Base-by-base conservation (phyloP, 2,888 invertebrate species). In the Spilosoma lubricipeda region DNA sequence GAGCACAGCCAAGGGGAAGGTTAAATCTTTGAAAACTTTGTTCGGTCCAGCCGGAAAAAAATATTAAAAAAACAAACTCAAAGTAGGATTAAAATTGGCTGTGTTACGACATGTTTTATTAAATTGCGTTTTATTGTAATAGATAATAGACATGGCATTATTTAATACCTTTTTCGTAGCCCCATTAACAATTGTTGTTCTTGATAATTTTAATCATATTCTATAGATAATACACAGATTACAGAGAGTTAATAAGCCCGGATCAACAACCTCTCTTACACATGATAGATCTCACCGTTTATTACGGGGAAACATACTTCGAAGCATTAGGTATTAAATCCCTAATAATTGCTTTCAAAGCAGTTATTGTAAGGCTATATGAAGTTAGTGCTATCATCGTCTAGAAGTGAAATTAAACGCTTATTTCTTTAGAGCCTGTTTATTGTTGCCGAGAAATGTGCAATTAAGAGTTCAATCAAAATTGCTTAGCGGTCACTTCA, bases 401-500 rank as follows among this genome's bases (percentile, higher is more conserved):
- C 23, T 56, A 63, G 59, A 63, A 4, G 27, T 30, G 27, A 59
- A 63, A 63, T 30, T 13, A 63, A 63, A 36, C n/a, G 68, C 15
- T 69, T 8, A 52, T 33, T 4, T 52, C 45, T 13, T 30, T 20
- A 56, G 18, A 69, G 56, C 5, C 13, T 20, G 63, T 63, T 63
- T 63, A 70, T 59, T 39, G 70, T 20, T 39, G 30, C 11, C 13
- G 52, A 23, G 59, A 27, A 42, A 42, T 70, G 20, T 20, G 59
- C 39, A 70, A 59, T 70, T 42, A 70, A 63, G 27, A 27, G 27
- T 70, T 70, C 63, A 63, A 70, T 70, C 42, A 30, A 63, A 20
- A 63, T 42, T 70, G 36, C 27, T 13, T 59, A 1, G n/a, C 27
- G 9, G 3, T 39, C 36, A 39, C 4, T 70, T 63, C 33, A 33